Percentiles rank a stretch among this genome's conserved stretches.
Evolutionary conservation across 1,140 invertebrate genomes (phyloP).

Genomic region (Condylostylus longicornis): DNA sequence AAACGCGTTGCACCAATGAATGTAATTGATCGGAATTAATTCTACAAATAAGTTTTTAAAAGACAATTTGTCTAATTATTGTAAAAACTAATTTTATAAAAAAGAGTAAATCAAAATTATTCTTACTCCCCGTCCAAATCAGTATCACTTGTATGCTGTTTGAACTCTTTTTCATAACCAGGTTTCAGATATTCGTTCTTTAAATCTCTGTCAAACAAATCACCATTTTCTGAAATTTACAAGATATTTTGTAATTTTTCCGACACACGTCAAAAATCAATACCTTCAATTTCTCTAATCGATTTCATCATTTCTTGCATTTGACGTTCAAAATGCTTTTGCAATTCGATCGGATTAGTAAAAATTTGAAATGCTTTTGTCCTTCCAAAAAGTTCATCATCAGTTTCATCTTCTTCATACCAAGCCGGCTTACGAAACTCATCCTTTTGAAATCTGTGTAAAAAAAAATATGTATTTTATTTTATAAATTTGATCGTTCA

Average conservation of each 20-base stretch:
- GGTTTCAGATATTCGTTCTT: slow-evolving; percentile 27
- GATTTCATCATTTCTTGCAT: slow-evolving; percentile 30
- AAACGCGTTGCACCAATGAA: slow-evolving; percentile 24
- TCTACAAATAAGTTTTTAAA: slow-evolving; percentile 9
- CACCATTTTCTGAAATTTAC: slow-evolving; percentile 2
- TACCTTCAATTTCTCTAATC: slow-evolving; percentile 25
- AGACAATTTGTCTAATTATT: neutral
- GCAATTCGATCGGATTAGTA: slow-evolving; percentile 33
- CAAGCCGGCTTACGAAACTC: slow-evolving; percentile 30
- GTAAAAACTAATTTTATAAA: neutral
- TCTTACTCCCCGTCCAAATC: slow-evolving; percentile 30
- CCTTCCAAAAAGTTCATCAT: slow-evolving; percentile 30
- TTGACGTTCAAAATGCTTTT: slow-evolving; percentile 34
- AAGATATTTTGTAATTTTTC: neutral
- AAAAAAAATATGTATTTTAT: too few relatives aligned
- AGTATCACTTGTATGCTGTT: slow-evolving; percentile 21
- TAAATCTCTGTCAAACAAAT: slow-evolving; percentile 18
- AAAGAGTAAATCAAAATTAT: neutral
- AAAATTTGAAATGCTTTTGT: slow-evolving; percentile 33
- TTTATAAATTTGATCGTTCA: too few relatives aligned
- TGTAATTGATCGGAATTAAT: slow-evolving; percentile 28
- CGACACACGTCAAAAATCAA: neutral
- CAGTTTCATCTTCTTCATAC: slow-evolving; percentile 30
- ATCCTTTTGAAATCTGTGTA: too few relatives aligned
- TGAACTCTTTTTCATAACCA: slow-evolving; percentile 27